phyloP scores from a whole-genome alignment of 2,888 invertebrate genomes.

The Seladonia tumulorum region DNA sequence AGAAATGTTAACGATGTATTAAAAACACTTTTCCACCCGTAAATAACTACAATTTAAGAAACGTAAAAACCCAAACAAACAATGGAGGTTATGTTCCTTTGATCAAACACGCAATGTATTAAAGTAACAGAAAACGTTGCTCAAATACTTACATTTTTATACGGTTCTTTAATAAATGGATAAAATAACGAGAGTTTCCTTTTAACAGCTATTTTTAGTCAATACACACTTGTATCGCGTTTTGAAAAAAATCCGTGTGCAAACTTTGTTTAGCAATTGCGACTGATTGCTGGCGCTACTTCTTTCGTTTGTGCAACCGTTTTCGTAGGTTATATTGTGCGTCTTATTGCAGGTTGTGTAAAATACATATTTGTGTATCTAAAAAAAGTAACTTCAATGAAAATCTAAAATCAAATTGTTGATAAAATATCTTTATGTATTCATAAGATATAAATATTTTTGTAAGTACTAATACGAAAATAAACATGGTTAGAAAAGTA shows the following conservation, averaged over 20 bases:
- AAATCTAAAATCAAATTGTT: background rate
- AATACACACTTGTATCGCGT: background rate
- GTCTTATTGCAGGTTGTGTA: background rate
- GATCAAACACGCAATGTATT: background rate
- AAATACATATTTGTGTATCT: background rate
- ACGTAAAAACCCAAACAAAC: background rate
- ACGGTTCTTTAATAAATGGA: background rate
- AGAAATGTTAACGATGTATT: background rate
- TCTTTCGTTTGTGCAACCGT: background rate
- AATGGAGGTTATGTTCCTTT: conserved; percentile 36
- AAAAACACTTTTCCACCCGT: background rate
- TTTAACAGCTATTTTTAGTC: background rate
- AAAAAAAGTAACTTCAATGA: no score
- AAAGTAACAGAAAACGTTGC: conserved; percentile 9
- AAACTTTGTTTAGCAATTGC: background rate
- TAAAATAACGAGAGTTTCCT: background rate
- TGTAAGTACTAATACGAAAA: background rate
- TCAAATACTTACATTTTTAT: conserved; percentile 46
- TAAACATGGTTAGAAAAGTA: background rate
- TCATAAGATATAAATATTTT: background rate
- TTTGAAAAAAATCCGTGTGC: background rate
- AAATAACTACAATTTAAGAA: background rate
- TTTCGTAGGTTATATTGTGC: conserved; percentile 24
- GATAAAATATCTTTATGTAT: background rate
- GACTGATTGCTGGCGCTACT: background rate